Base-by-base conservation (phyloP, 2,888 invertebrate genomes). In the Cerceris ruficornis region DNA sequence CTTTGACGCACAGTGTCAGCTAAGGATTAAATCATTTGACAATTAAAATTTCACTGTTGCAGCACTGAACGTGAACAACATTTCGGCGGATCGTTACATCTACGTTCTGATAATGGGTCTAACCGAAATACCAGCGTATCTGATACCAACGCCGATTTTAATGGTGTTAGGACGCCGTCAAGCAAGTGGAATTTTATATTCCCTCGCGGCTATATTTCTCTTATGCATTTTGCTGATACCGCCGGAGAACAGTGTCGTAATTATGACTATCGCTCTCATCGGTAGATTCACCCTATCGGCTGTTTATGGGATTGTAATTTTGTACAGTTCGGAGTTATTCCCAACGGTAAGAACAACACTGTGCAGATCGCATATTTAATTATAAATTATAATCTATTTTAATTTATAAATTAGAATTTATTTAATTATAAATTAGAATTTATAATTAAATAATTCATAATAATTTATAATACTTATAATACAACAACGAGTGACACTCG, bases 281-380 rank as follows among this genome's bases (percentile, higher is more conserved):
- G 94, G 94, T 6, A 92, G 94, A 69, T 93, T 94, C 81, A 93
- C 93, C 65, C 93, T 94, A 5, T 94, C 94, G n/a, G 94, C 94
- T 46, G 94, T 94, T 13, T 95, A 94, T 86, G 94, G 94, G 5
- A 93, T 94, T 28, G 93, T 94, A 8, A 94, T 94, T 14, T 90
- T 95, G 0, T 94, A 94, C 83, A 94, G 94, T 0, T 93, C 95
- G 1, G 95, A 95, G 85, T 90, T 95, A 43, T 95, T 94, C 86
- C 95, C 95, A 52, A 95, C 95, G 28, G 92, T 93, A 82, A 92
- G 93, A 13, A 13, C 11, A 59, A 54, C 14, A 4, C 39, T 7
- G 6, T 50, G 13, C 7, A 43, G 43, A 43, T n/a, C n/a, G n/a
- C n/a, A n/a, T n/a, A n/a, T n/a, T n/a, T n/a, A n/a, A n/a, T n/a